A percentile compares a stretch with the other conserved stretches of the same genome.
Conservation (phyloP, 2,888 invertebrate species). For the Plutella xylostella region DNA sequence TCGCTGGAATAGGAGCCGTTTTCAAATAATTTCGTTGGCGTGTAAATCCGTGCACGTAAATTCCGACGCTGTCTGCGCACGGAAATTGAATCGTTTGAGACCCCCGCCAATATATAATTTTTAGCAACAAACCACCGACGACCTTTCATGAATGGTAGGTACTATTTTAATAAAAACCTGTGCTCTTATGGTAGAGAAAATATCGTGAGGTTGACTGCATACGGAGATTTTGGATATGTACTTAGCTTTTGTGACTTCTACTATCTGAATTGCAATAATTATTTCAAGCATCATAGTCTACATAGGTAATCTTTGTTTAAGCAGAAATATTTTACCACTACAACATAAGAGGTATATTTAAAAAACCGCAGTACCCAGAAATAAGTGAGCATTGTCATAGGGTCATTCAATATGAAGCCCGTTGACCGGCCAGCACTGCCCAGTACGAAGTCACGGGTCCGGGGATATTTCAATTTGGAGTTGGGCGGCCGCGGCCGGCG, state of each 20-base stretch:
- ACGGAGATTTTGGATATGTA: too few species aligned
- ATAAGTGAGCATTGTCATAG: conserved; percentile 12
- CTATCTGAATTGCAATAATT: too few species aligned
- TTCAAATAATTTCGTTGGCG: conserved; percentile 62
- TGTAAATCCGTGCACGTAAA: conserved; percentile 67
- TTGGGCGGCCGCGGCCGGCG: conserved; percentile 47
- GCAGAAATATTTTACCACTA: too few species aligned
- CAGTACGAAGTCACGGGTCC: conserved; percentile 34
- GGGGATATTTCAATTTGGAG: conserved; percentile 67
- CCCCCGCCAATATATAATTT: conserved; percentile 47
- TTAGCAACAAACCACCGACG: conserved; percentile 36
- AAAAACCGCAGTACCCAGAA: background rate
- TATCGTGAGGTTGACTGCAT: too few species aligned
- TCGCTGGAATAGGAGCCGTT: conserved; percentile 47
- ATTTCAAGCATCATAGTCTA: too few species aligned
- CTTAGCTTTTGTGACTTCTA: too few species aligned
- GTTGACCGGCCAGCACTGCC: conserved; percentile 18
- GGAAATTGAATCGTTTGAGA: conserved; percentile 66
- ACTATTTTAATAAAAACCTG: background rate
- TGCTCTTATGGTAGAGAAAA: background rate
- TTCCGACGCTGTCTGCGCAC: conserved; percentile 60
- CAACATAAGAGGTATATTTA: too few species aligned
- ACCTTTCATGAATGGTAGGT: conserved; percentile 16
- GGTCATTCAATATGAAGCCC: conserved; percentile 25
- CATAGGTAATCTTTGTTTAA: too few species aligned